Evolutionary conservation across 2,113 vertebrate genomes (phyloP).

Genomic region (Deroptyus accipitrinus): DNA sequence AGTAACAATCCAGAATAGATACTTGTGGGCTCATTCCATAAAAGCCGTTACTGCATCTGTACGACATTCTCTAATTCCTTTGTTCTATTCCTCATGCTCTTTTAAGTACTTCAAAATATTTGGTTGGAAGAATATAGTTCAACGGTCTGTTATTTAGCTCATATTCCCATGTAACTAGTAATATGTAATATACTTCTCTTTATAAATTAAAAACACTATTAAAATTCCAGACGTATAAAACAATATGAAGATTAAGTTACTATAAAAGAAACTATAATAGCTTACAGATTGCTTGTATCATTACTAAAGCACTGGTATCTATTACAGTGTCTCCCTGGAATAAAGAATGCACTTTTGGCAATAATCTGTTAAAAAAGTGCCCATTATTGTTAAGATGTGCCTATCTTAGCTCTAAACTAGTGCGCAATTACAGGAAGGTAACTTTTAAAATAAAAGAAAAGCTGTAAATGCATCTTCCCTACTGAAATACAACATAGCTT

Average conservation of each 20-base stretch:
- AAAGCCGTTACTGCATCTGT: slow-evolving; percentile 13
- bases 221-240: slow-evolving; percentile 80
- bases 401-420: slow-evolving; percentile 61
- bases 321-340: slow-evolving; percentile 77
- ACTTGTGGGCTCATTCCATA: not conserved
- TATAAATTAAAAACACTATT: slow-evolving; percentile 79
- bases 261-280: slow-evolving; percentile 79
- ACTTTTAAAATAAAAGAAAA: slow-evolving; percentile 68
- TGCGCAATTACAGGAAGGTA: slow-evolving; percentile 69
- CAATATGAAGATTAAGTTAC: slow-evolving; percentile 81
- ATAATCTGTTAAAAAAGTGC: slow-evolving; percentile 76
- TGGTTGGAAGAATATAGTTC: slow-evolving; percentile 63
- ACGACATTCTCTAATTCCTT: slow-evolving; percentile 55
- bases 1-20: slow-evolving; percentile 10
- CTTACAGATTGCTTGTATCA: slow-evolving; percentile 81
- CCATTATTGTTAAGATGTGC: slow-evolving; percentile 73
- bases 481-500: slow-evolving; percentile 20
- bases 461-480: slow-evolving; percentile 33
- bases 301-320: slow-evolving; percentile 76
- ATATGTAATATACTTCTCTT: slow-evolving; percentile 66
- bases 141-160: slow-evolving; percentile 56
- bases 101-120: slow-evolving; percentile 72
- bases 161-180: slow-evolving; percentile 71
- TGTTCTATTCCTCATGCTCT: slow-evolving; percentile 43
- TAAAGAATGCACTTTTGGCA: slow-evolving; percentile 78